phyloP scores from a whole-genome alignment of 2,113 vertebrate genomes.

The Tiliqua scincoides region DNA sequence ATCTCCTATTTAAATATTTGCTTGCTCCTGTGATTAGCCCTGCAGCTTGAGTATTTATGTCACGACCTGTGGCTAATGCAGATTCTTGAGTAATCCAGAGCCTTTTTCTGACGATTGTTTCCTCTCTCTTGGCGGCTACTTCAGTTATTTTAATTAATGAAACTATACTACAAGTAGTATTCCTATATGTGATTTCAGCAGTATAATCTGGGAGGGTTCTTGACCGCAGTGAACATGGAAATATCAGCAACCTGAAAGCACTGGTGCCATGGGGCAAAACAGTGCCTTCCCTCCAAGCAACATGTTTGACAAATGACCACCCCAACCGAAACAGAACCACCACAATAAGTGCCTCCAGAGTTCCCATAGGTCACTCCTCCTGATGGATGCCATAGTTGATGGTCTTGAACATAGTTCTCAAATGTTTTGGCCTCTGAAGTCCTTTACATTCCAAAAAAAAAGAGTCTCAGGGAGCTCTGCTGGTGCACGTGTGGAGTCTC shows the following conservation, averaged over 20 bases:
- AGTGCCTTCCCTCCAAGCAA: too few species aligned
- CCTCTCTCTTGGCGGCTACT: slow-evolving; percentile 23
- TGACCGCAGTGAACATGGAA: not conserved
- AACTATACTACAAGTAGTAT: not conserved
- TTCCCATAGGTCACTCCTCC: too few species aligned
- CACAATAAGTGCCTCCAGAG: too few species aligned
- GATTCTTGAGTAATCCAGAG: slow-evolving; percentile 39
- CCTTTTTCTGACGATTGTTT: slow-evolving; percentile 23
- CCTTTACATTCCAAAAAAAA: too few species aligned
- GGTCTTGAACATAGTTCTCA: too few species aligned
- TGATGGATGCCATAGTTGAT: too few species aligned
- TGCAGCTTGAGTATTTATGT: slow-evolving; percentile 33
- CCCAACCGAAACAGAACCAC: too few species aligned
- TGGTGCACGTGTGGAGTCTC: too few species aligned
- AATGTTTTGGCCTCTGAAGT: too few species aligned
- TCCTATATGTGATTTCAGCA: not conserved
- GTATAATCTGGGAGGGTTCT: not conserved
- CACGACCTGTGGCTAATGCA: slow-evolving; percentile 3
- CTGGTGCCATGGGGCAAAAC: too few species aligned
- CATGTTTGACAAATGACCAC: too few species aligned
- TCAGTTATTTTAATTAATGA: slow-evolving; percentile 20
- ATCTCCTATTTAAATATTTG: slow-evolving; percentile 57
- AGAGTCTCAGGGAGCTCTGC: too few species aligned
- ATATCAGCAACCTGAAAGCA: not conserved
- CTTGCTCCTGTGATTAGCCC: slow-evolving; percentile 46